Percentiles rank a stretch among this genome's conserved stretches.
Conservation (phyloP, 2,888 invertebrate species). For the Ormyrus pomaceus region DNA sequence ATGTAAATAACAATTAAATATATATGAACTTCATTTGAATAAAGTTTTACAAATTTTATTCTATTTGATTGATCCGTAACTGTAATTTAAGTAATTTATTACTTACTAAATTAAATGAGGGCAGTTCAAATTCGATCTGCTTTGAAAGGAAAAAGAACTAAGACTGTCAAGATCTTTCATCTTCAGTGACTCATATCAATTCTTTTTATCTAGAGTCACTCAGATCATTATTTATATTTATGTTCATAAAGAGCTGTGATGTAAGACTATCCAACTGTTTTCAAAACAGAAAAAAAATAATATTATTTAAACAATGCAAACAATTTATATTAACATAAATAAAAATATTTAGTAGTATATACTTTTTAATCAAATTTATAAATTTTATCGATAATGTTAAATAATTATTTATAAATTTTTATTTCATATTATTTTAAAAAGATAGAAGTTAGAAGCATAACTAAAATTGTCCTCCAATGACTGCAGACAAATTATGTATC, state of each 20-base stretch:
- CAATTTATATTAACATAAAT: no score
- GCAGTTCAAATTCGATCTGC: neutral
- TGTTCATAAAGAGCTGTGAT: conserved; percentile 17
- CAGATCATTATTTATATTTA: conserved; percentile 26
- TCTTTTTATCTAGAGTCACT: conserved; percentile 30
- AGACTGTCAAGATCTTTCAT: conserved; percentile 38
- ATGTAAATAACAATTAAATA: neutral
- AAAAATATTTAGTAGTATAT: no score
- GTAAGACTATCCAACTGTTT: neutral
- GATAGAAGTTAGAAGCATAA: conserved; percentile 13
- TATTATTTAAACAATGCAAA: neutral
- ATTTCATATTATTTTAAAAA: neutral
- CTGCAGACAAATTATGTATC: conserved; percentile 27
- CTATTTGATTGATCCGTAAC: no score
- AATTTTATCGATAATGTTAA: no score
- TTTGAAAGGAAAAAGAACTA: conserved; percentile 11
- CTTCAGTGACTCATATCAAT: conserved; percentile 34
- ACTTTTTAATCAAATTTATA: no score
- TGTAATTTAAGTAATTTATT: no score
- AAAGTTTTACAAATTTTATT: no score
- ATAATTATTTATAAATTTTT: no score
- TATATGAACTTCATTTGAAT: no score
- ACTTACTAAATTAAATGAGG: no score
- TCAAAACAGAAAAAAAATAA: neutral
- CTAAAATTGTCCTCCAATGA: neutral